A percentile compares a stretch with the other conserved stretches of the same genome.
Evolutionary conservation across 1,140 invertebrate species (phyloP).

Genomic region (Plectus sambesii): DNA sequence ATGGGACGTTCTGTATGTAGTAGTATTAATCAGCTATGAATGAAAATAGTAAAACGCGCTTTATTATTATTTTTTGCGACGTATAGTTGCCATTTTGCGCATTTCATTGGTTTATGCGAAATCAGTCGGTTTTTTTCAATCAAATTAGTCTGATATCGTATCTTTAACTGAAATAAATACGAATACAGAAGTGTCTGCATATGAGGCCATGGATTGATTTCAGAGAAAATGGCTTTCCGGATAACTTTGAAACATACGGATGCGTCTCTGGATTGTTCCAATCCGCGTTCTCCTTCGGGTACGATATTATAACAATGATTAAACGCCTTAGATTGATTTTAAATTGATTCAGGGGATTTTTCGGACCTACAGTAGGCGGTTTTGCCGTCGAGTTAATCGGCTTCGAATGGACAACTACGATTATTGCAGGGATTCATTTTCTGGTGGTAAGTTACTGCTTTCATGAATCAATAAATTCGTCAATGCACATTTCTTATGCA

Average conservation of each 20-base stretch:
- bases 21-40: too few relatives aligned
- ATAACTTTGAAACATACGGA: conserved; percentile 43
- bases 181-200: too few relatives aligned
- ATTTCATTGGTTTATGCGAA: conserved; percentile 14
- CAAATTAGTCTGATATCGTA: too few relatives aligned
- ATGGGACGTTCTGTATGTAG: too few relatives aligned
- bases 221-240: conserved; percentile 37
- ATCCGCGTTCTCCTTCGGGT: conserved; percentile 42
- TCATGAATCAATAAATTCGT: too few relatives aligned
- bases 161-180: conserved; percentile 17
- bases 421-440: conserved; percentile 37
- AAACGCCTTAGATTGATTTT: conserved; percentile 11
- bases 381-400: conserved; percentile 35
- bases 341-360: conserved; percentile 29
- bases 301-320: conserved; percentile 12
- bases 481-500: too few relatives aligned
- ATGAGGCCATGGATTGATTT: conserved; percentile 6
- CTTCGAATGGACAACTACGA: conserved; percentile 40
- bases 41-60: too few relatives aligned
- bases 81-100: neutral
- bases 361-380: conserved; percentile 40
- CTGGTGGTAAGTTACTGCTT: conserved; percentile 38
- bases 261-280: conserved; percentile 45
- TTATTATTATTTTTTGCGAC: conserved; percentile 3
- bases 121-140: too few relatives aligned